Evolutionary conservation across 2,888 invertebrate species (phyloP).

Genomic region (Gasteruption jaculator): DNA sequence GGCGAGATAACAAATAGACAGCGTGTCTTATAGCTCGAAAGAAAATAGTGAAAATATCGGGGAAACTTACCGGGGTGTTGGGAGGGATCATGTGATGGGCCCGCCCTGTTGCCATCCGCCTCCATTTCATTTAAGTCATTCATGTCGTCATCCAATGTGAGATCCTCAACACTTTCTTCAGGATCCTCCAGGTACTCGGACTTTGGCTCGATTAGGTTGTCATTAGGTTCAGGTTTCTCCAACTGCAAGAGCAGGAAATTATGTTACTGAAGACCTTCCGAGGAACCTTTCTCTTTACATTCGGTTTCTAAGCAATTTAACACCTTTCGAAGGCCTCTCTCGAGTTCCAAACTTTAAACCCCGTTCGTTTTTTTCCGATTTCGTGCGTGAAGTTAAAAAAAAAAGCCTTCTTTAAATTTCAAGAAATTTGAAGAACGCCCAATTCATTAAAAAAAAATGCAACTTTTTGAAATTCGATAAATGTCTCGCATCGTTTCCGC

Average conservation of each 20-base stretch:
- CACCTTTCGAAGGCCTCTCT: too few relatives aligned
- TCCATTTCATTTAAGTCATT: constrained; percentile 67
- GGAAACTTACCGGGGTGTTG: constrained; percentile 62
- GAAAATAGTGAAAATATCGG: background rate
- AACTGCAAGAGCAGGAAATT: constrained; percentile 37
- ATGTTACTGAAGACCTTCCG: too few relatives aligned
- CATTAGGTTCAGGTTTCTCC: constrained; percentile 58
- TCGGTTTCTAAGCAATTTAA: too few relatives aligned
- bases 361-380: constrained; percentile 6
- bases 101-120: constrained; percentile 65
- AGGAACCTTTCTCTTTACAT: too few relatives aligned
- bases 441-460: constrained; percentile 1
- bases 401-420: too few relatives aligned
- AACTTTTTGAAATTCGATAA: constrained; percentile 4
- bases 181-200: constrained; percentile 69
- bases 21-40: background rate
- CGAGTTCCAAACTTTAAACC: too few relatives aligned
- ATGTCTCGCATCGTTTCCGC: constrained; percentile 47
- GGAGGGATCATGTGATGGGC: constrained; percentile 59
- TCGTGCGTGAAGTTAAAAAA: background rate
- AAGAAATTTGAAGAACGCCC: too few relatives aligned
- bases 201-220: constrained; percentile 64
- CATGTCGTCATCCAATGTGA: constrained; percentile 75
- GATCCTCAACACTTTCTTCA: constrained; percentile 77
- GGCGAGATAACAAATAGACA: too few relatives aligned